These are phyloP conservation scores for Micromys minutus DNA, from an alignment of 2,113 vertebrate genomes.

Conservation along the genomic window DNA sequence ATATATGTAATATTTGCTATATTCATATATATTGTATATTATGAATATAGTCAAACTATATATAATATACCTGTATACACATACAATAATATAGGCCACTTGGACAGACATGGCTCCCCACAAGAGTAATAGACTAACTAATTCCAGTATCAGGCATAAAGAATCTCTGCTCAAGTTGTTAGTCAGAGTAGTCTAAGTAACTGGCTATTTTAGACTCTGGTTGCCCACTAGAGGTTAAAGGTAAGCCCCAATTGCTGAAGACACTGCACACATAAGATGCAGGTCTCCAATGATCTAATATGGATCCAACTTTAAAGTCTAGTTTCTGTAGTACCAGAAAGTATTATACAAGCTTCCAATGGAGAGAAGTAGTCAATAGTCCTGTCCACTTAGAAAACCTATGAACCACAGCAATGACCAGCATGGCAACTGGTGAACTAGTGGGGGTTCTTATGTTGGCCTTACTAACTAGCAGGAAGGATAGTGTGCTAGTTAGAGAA, in stretches of 20 bases:
- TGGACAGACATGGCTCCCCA: background rate
- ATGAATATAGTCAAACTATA: too few species aligned
- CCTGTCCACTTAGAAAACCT: too few species aligned
- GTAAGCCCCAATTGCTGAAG: background rate
- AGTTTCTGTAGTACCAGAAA: background rate
- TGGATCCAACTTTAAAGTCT: background rate
- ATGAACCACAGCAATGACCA: background rate
- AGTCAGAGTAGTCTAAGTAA: background rate
- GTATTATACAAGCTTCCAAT: too few species aligned
- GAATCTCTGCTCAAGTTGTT: background rate
- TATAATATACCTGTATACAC: background rate
- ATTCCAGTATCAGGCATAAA: too few species aligned
- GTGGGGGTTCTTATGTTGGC: too few species aligned
- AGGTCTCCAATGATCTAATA: background rate
- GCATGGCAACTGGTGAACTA: background rate
- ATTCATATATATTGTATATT: background rate
- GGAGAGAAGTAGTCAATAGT: background rate
- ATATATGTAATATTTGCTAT: background rate
- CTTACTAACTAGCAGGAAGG: background rate
- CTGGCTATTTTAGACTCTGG: background rate
- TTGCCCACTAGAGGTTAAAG: background rate
- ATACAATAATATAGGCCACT: background rate
- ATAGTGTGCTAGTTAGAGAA: background rate
- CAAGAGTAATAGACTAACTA: background rate
- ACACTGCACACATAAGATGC: background rate